phyloP scores from a whole-genome alignment of 2,113 vertebrate genomes.

The Tachysurus fulvidraco region DNA sequence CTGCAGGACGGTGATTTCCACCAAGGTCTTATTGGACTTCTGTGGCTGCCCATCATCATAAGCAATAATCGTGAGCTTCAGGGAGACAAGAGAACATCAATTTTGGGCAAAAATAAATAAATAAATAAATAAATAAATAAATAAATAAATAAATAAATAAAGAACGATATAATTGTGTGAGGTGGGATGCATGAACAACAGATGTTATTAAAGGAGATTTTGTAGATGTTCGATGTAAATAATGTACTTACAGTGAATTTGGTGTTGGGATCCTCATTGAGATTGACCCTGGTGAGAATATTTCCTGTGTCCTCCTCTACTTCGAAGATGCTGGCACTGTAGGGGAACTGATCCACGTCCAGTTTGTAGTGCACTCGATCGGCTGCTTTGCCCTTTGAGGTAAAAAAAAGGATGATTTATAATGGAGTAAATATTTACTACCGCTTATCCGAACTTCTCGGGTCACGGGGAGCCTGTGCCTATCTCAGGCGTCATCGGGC shows the following conservation, averaged over 20 bases:
- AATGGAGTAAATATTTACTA: too few species aligned
- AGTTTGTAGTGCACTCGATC: constrained; percentile 85
- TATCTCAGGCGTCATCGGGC: too few species aligned
- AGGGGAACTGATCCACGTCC: constrained; percentile 80
- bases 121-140: too few species aligned
- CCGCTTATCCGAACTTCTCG: too few species aligned
- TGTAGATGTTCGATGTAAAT: neutral
- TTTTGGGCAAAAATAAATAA: constrained; percentile 26
- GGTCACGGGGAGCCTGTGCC: too few species aligned
- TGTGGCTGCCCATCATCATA: constrained; percentile 84
- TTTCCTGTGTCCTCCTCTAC: constrained; percentile 85
- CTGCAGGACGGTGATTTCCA: constrained; percentile 83
- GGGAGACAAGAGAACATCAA: constrained; percentile 33
- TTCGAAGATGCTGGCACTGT: constrained; percentile 91
- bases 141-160: neutral
- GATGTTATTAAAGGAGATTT: neutral
- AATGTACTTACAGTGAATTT: constrained; percentile 84
- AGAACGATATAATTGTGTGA: neutral
- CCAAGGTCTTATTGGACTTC: constrained; percentile 76
- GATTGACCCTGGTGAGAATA: constrained; percentile 89
- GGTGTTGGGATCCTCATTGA: constrained; percentile 92
- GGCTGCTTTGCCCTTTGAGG: constrained; percentile 83
- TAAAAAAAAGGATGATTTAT: too few species aligned
- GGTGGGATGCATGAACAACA: neutral
- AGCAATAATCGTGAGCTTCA: constrained; percentile 79